A percentile compares a stretch with the other conserved stretches of the same genome.
Evolutionary conservation across 2,888 invertebrate genomes (phyloP).

Genomic region (Drosophila atripex): DNA sequence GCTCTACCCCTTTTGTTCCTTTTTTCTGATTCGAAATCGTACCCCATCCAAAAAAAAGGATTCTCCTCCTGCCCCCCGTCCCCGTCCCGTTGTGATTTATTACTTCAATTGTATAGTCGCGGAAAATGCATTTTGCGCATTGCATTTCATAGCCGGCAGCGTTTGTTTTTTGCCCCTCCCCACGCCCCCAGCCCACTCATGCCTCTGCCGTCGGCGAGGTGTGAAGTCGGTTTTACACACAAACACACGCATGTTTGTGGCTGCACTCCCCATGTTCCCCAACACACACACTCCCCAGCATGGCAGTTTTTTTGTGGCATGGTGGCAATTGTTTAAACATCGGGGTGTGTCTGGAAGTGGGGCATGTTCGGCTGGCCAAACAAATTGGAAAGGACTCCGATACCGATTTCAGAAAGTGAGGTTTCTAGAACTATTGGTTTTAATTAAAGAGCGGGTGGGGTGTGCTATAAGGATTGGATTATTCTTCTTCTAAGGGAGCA

Average conservation of each 20-base stretch:
- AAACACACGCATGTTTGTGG: slow-evolving; percentile 60
- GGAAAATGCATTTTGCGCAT: slow-evolving; percentile 76
- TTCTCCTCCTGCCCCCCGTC: slow-evolving; percentile 9
- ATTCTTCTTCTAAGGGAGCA: no score
- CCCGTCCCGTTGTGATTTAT: slow-evolving; percentile 67
- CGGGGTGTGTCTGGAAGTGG: neutral
- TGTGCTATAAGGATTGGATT: neutral
- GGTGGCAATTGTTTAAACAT: slow-evolving; percentile 16
- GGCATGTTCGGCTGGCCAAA: slow-evolving; percentile 21
- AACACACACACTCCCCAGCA: slow-evolving; percentile 11
- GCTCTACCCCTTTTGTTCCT: slow-evolving; percentile 27
- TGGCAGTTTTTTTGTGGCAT: slow-evolving; percentile 25
- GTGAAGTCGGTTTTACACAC: slow-evolving; percentile 61
- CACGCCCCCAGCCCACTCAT: neutral
- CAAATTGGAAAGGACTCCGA: neutral
- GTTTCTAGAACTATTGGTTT: neutral
- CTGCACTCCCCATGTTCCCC: slow-evolving; percentile 11
- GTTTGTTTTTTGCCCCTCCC: slow-evolving; percentile 59
- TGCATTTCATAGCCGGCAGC: slow-evolving; percentile 75
- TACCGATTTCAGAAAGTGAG: neutral
- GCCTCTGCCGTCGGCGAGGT: slow-evolving; percentile 53
- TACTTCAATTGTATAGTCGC: slow-evolving; percentile 78
- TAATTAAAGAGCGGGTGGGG: neutral
- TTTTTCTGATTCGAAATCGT: slow-evolving; percentile 7
- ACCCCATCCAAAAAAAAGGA: slow-evolving; percentile 18